These are phyloP conservation scores for Drosophila kohkoa DNA, from an alignment of 1,140 invertebrate species.

Conservation along the genomic window DNA sequence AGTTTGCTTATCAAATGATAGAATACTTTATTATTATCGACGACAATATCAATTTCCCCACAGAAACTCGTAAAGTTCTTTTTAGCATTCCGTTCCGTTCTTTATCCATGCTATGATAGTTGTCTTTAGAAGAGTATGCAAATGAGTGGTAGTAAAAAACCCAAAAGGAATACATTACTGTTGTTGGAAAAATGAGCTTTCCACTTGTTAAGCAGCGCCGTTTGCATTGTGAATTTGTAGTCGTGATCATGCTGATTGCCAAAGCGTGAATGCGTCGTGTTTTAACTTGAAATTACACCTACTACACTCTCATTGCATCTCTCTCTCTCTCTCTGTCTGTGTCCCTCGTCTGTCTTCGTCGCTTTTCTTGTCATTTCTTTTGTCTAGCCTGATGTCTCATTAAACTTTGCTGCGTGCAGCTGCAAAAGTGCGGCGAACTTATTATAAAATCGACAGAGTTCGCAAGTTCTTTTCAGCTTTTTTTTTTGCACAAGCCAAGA, in stretches of 20 bases:
- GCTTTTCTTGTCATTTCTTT: conserved; percentile 2
- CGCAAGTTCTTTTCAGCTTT: conserved; percentile 22
- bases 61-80: neutral
- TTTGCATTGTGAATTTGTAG: conserved; percentile 4
- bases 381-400: conserved; percentile 30
- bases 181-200: conserved; percentile 30
- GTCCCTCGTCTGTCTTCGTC: neutral
- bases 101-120: no score
- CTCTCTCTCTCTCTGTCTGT: neutral
- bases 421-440: conserved; percentile 40
- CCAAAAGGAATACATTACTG: neutral
- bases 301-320: neutral
- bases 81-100: neutral
- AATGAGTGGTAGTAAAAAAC: neutral
- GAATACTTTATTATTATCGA: no score
- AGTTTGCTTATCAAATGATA: no score
- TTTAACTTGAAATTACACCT: conserved; percentile 15
- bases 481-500: conserved; percentile 29
- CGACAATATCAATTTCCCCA: no score
- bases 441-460: conserved; percentile 43
- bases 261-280: conserved; percentile 1
- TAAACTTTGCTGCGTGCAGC: conserved; percentile 38
- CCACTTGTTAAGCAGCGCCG: conserved; percentile 7
- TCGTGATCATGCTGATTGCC: conserved; percentile 6
- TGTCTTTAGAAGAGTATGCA: neutral